A percentile compares a stretch with the other conserved stretches of the same genome.
phyloP scores from a whole-genome alignment of 2,888 invertebrate genomes.

The Octonoba sinensis region DNA sequence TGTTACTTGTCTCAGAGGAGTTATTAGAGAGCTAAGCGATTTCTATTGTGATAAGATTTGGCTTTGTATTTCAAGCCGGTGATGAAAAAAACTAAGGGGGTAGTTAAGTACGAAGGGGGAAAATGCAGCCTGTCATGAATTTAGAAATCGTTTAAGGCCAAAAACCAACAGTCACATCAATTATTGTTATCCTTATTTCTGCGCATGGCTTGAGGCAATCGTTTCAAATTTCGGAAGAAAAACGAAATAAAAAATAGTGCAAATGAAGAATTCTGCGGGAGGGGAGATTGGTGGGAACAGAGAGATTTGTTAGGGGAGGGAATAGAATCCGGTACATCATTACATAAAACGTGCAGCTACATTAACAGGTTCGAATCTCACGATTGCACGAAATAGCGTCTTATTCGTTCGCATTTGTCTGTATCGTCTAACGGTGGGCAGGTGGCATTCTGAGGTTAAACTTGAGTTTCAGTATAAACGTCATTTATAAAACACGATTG shows the following conservation, averaged over 20 bases:
- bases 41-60: conserved; percentile 37
- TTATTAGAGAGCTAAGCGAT: conserved; percentile 48
- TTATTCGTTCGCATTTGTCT: conserved; percentile 28
- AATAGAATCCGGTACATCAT: conserved; percentile 41
- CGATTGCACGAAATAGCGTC: conserved; percentile 45
- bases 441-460: conserved; percentile 34
- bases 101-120: conserved; percentile 8
- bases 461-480: conserved; percentile 29
- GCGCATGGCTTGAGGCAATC: background rate
- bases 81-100: background rate
- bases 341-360: conserved; percentile 55
- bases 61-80: conserved; percentile 21
- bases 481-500: conserved; percentile 57
- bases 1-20: conserved; percentile 48
- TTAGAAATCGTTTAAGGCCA: conserved; percentile 50
- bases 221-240: conserved; percentile 34
- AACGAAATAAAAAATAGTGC: conserved; percentile 19
- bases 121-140: conserved; percentile 43
- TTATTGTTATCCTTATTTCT: conserved; percentile 32
- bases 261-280: conserved; percentile 38
- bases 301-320: conserved; percentile 16
- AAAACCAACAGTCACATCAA: conserved; percentile 49
- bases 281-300: background rate
- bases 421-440: conserved; percentile 36
- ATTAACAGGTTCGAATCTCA: conserved; percentile 57